Evolutionary conservation across 92 coral and sea anemone genomes (phyloP).

Genomic region (Diadumene lineata): DNA sequence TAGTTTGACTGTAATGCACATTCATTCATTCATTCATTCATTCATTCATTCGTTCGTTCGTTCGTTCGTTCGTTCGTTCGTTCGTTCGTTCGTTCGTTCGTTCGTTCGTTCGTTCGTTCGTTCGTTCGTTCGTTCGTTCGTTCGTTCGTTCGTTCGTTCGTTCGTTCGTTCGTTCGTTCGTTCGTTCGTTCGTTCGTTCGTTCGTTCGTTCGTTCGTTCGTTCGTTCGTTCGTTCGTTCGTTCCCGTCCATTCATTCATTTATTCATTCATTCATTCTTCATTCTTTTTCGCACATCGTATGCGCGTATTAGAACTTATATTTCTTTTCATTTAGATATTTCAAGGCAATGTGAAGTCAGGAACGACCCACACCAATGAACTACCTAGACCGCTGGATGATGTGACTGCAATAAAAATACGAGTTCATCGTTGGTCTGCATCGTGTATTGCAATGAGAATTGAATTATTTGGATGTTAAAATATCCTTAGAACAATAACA

Average conservation of each 20-base stretch:
- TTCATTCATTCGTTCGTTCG: not conserved
- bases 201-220: no score
- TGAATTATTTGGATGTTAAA: not conserved
- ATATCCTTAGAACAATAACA: no score
- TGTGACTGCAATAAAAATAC: not conserved
- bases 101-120: no score
- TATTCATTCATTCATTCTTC: not conserved
- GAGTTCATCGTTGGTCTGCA: not conserved
- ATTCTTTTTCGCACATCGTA: no score
- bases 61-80: no score
- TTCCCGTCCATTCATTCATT: not conserved
- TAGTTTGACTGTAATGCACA: no score
- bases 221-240: no score
- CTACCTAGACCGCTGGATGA: not conserved
- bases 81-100: no score
- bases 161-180: no score
- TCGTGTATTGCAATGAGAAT: not conserved
- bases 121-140: no score
- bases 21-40: not conserved
- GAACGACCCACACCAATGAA: not conserved
- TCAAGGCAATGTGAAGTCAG: not conserved
- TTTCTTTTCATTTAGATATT: not conserved
- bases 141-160: no score
- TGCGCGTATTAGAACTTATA: not conserved
- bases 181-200: no score